Base-by-base conservation (phyloP, 2,888 invertebrate genomes). In the Lasiommata megera region DNA sequence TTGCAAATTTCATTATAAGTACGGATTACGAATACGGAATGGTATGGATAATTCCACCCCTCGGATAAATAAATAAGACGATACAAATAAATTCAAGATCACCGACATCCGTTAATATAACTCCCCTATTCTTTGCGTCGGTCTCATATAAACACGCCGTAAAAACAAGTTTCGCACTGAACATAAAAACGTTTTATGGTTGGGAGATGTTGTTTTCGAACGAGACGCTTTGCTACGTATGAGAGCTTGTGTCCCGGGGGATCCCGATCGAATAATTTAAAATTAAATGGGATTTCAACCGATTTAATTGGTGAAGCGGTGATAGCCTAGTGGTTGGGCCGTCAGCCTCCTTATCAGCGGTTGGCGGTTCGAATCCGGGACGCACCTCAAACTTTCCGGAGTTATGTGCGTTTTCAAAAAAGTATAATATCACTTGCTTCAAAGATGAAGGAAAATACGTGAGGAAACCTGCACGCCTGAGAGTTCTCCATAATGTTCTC, bases 91-190 rank as follows among this genome's bases (percentile, higher is more conserved):
- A 74, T 71, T 67, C 57, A 61, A 72, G 73, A 79, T 77, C 67
- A 72, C 69, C 68, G 61, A 71, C 69, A 78, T 77, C 76, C 79
- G 72, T 72, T 71, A 73, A 80, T 76, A 76, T 64, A 72, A 71
- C 68, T 73, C 69, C 67, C 73, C 73, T 69, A 77, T 81, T 78
- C 77, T 76, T 76, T 74, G 74, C 67, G 68, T 69, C 70, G 64
- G 63, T 70, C 51, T 69, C 78, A 77, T 80, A 84, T 86, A 86
- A 87, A 86, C 84, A 83, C 76, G 76, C 73, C 69, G 78, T 88
- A 87, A 88, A 85, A 83, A 75, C 76, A 84, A 84, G 80, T 82
- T 62, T 60, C 56, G 51, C 51, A 61, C 47, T 50, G 48, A 52
- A 59, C 62, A 57, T 62, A 51, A 61, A 63, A 63, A 59, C 50